Conservation (phyloP, 2,888 invertebrate genomes). For the Orchestes rusci region DNA sequence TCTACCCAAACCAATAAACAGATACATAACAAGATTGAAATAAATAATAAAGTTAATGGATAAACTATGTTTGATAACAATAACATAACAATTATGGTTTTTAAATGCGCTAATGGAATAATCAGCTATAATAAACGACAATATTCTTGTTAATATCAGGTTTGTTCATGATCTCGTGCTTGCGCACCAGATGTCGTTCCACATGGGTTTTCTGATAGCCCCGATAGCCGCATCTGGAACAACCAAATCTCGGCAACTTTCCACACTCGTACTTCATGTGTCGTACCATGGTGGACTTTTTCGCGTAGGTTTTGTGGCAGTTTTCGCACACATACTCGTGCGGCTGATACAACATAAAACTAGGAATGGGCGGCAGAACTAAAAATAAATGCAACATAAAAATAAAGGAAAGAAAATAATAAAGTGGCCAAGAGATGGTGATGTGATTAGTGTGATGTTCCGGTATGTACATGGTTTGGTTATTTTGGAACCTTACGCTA, state of each 20-base stretch:
- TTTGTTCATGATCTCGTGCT: conserved; percentile 33
- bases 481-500: no score
- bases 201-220: conserved; percentile 37
- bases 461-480: no score
- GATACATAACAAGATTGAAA: no score
- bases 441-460: no score
- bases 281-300: conserved; percentile 30
- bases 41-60: conserved; percentile 3
- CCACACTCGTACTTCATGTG: conserved; percentile 38
- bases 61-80: conserved; percentile 13
- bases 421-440: not conserved
- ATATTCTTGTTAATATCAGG: conserved; percentile 30
- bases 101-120: no score
- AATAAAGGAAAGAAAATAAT: conserved; percentile 1
- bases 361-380: conserved; percentile 12
- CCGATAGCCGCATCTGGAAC: conserved; percentile 34
- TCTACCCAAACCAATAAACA: no score
- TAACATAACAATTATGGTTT: conserved; percentile 8
- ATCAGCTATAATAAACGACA: conserved; percentile 26
- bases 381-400: conserved; percentile 13
- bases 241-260: conserved; percentile 36
- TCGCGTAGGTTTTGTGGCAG: conserved; percentile 30
- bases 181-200: conserved; percentile 34
- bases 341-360: conserved; percentile 27
- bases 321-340: conserved; percentile 29